These are phyloP conservation scores for Toxotes jaculatrix DNA, from an alignment of 2,113 vertebrate species.

Conservation along the genomic window DNA sequence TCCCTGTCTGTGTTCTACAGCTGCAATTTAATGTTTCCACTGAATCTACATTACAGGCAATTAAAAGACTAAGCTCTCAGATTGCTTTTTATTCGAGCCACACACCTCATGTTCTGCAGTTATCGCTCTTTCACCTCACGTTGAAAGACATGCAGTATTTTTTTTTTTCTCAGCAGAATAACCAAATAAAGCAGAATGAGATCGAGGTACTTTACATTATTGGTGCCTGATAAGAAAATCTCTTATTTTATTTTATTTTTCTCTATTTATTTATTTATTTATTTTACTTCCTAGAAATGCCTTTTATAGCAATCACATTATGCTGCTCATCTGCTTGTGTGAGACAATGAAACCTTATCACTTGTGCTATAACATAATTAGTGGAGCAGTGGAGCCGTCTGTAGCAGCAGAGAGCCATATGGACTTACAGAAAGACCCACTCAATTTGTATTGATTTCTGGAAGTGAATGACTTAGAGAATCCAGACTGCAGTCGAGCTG, in stretches of 20 bases:
- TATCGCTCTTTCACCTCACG: conserved; percentile 4
- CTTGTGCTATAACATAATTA: conserved; percentile 55
- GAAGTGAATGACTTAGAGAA: conserved; percentile 45
- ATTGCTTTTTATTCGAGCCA: not conserved
- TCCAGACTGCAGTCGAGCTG: conserved; percentile 25
- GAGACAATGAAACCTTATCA: conserved; percentile 50
- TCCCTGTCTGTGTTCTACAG: not conserved
- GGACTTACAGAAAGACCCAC: conserved; percentile 54
- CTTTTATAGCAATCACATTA: not conserved
- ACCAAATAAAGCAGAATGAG: conserved; percentile 3
- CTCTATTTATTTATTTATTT: not conserved
- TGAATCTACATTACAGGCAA: not conserved
- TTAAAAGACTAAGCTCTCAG: not conserved
- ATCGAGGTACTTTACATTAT: not conserved
- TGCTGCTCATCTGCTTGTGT: conserved; percentile 7
- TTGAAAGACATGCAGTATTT: not conserved
- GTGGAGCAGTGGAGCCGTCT: conserved; percentile 19
- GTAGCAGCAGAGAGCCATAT: conserved; percentile 33
- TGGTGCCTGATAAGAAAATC: conserved; percentile 16
- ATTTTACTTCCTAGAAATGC: conserved; percentile 30
- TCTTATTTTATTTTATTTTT: not conserved
- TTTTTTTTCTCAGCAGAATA: not conserved
- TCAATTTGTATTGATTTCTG: conserved; percentile 59
- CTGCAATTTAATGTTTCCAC: not conserved
- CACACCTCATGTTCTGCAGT: not conserved